Evolutionary conservation across 2,797 vertebrate genomes (phyloP).

Genomic region (Thaleichthys pacificus): DNA sequence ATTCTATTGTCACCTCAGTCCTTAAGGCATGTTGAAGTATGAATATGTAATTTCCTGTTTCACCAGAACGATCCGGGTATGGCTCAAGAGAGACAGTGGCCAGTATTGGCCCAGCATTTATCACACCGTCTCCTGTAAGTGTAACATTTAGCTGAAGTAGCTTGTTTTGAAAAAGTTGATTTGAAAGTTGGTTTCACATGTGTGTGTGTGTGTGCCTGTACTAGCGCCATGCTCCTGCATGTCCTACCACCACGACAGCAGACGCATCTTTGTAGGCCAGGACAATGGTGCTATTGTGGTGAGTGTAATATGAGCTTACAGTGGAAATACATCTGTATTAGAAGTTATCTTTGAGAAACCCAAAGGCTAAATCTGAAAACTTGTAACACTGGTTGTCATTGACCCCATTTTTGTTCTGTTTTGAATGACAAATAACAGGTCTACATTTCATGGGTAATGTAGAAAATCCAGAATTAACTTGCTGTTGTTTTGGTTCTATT

Average conservation of each 20-base stretch:
- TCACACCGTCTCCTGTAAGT: slow-evolving; percentile 97
- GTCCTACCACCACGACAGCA: slow-evolving; percentile 95
- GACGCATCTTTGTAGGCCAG: slow-evolving; percentile 94
- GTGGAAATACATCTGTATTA: neutral
- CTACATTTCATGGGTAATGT: neutral
- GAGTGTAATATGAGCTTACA: slow-evolving; percentile 52
- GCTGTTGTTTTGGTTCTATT: neutral
- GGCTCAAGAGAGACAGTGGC: slow-evolving; percentile 97
- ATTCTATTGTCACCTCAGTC: no score
- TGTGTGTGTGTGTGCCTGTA: slow-evolving; percentile 6
- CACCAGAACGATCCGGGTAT: slow-evolving; percentile 89
- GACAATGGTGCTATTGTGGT: slow-evolving; percentile 96
- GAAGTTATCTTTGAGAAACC: neutral
- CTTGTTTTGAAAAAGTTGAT: neutral
- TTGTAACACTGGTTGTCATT: slow-evolving; percentile 19
- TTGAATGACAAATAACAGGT: neutral
- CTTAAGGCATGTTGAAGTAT: no score
- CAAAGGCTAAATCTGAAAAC: neutral
- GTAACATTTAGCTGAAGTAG: neutral
- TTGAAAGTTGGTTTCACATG: neutral
- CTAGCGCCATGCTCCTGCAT: slow-evolving; percentile 91
- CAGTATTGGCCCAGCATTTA: slow-evolving; percentile 99
- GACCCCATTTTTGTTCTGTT: slow-evolving; percentile 19
- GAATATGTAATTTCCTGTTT: neutral
- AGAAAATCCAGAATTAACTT: no score